Evolutionary conservation across 2,113 vertebrate genomes (phyloP), one percentile per base, ranked within the genome.

Genomic region (Planiliza haematocheilus): DNA sequence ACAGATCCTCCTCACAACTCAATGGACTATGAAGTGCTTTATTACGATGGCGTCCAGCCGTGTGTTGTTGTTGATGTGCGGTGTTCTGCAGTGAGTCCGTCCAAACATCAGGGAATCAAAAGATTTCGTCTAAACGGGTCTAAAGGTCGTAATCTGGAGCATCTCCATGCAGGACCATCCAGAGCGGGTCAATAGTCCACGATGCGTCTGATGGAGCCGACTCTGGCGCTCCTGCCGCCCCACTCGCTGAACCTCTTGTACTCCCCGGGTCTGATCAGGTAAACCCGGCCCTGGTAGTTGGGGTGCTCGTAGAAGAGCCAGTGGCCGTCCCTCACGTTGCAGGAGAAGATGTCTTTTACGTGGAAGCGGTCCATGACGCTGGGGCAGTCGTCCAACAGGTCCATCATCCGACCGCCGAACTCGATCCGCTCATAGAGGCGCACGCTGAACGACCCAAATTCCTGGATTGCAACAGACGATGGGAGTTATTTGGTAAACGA

Each of bases 221-320:
- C 88, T 62, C 77, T 72, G 39, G 90, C 89, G 8, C 16, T 90
- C 30, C 74, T 74, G 38, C 86, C 78, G 1, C 90, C 90, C 92
- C 92, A 93, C 49, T 93, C 90, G 4, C 84, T 93, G 79, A 92
- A 92, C 76, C 90, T 87, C 56, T 63, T 84, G 88, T 93, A 93
- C 50, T 90, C 89, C 43, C 89, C 89, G 0, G 92, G 91, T 38
- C 77, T 74, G 7, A 93, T 63, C 60, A 91, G 87, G 70, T 91
- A 90, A 90, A 92, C 90, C 75, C 79, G 81, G 43, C 93, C 93
- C 34, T 49, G 20, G 78, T 91, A 92, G 74, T 92, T 63, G 0
- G 85, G 68, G 5, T 89, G 78, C 57, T 93, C 91, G 1, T 81
- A 93, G 82, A 92, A 91, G 16, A 91, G 82, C 92, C 92, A 92